Evolutionary conservation across 2,113 vertebrate species (phyloP), one percentile per base, ranked within the genome.

Genomic region (Aviceda subcristata): DNA sequence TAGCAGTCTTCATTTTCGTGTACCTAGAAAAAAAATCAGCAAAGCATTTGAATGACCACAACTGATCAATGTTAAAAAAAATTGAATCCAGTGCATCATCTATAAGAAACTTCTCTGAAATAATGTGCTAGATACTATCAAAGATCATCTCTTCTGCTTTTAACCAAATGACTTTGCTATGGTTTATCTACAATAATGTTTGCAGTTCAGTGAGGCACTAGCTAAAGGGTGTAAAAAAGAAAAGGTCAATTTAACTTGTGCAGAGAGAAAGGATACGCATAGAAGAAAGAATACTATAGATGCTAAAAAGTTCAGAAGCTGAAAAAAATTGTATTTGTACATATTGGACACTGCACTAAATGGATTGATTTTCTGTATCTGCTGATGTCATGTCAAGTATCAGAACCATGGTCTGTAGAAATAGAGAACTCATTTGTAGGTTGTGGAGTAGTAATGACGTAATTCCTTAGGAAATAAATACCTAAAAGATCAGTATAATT

Each of bases 1-100:
- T 99, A 79, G 99, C 99, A 3, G 99, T 99, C 98, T 99, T 99
- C 99, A 99, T 99, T 98, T 99, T 99, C 7, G 99, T 99, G 96
- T 99, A 99, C 96, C 99, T 99, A 97, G 60, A 82, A 91, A 74
- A 94, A 59, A 91, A 43, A 50, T 90, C 36, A 94, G 74, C n/a
- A 90, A 88, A 88, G 77, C 43, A 68, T 5, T 41, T 56, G 48
- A 87, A 43, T 79, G 34, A 95, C 48, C 43, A 66, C 43, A 64
- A 51, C 9, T 56, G 85, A 62, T 55, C 27, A 87, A 23, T 9
- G 27, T 48, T 67, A 92, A 67, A 90, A 4, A 76, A 77, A 91
- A 53, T 0, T 24, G 38, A 88, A 57, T 56, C 48, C 34, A 68
- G 30, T n/a, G 51, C 29, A 60, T 39, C 19, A 69, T 16, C 11